A percentile compares a stretch with the other conserved stretches of the same genome.
These are phyloP conservation scores for Hoplodrina blanda DNA, from an alignment of 2,888 invertebrate species.

Conservation along the genomic window DNA sequence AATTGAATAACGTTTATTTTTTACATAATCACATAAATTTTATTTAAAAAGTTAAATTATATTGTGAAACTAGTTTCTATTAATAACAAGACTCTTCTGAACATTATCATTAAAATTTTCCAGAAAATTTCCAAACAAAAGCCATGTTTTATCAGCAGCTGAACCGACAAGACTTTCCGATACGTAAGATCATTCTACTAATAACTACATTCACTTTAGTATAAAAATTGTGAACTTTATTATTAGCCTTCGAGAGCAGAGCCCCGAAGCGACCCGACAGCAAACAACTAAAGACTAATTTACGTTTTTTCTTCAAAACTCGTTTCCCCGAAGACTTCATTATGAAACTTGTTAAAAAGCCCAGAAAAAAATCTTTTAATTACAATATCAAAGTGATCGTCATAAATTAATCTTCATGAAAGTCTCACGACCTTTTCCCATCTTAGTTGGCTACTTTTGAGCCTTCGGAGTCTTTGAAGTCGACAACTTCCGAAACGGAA, in stretches of 20 bases:
- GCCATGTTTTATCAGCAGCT: slow-evolving; percentile 1
- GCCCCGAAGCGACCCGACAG: slow-evolving; percentile 21
- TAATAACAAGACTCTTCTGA: not conserved
- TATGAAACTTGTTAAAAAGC: slow-evolving; percentile 52
- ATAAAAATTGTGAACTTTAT: slow-evolving; percentile 40
- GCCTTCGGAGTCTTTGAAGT: slow-evolving; percentile 55
- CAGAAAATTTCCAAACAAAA: not conserved
- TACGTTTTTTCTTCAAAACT: slow-evolving; percentile 45
- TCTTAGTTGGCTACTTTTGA: slow-evolving; percentile 57
- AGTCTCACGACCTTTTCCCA: slow-evolving; percentile 50
- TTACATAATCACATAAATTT: no score
- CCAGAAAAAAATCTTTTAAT: slow-evolving; percentile 61
- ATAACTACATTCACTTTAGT: slow-evolving; percentile 16
- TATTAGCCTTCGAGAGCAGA: slow-evolving; percentile 39
- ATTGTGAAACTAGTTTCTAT: not conserved
- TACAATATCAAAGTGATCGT: slow-evolving; percentile 68
- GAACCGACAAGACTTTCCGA: slow-evolving; percentile 31
- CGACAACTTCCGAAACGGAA: slow-evolving; percentile 47
- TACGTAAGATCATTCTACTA: slow-evolving; percentile 21
- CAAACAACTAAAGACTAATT: slow-evolving; percentile 52
- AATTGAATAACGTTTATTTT: no score
- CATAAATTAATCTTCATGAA: slow-evolving; percentile 68
- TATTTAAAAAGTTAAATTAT: no score
- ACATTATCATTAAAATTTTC: not conserved
- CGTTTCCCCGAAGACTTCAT: slow-evolving; percentile 40